Evolutionary conservation across 2,888 invertebrate species (phyloP), one percentile per base, ranked within the genome.

Genomic region (Catocala sponsa): DNA sequence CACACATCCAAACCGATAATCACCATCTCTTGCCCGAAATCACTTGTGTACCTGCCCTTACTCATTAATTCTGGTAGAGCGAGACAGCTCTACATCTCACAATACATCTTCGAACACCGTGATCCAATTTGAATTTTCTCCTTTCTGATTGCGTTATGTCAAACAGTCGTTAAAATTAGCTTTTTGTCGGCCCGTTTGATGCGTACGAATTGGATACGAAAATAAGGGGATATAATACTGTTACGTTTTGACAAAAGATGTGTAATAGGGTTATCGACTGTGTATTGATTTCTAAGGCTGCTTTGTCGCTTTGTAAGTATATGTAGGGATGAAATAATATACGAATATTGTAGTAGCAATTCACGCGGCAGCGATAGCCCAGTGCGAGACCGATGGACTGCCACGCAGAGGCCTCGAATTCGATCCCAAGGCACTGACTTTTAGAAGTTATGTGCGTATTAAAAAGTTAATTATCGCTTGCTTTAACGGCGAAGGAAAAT

Each of bases 111-210:
- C 74, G 76, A 70, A 65, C 87, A 86, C 86, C 86, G 81, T 85
- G 82, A 90, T 91, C 89, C 84, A 88, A 92, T 93, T 92, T 90
- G 85, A 87, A 86, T 89, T 87, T 88, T 86, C 85, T 73, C 83
- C 86, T 88, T 83, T 91, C 90, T 84, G 88, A 90, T 89, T 91
- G 84, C 80, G 87, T 90, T 90, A 88, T 83, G 85, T 91, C 89
- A 89, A 85, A 83, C 79, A 82, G 82, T 82, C 81, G 80, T 85
- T 81, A 65, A 76, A 84, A 82, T 86, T 88, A 86, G 85, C 83
- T 76, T 65, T 71, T 76, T 78, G 79, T 76, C 65, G 63, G 67
- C 74, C 80, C 68, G 72, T 78, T 80, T 78, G 78, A 68, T 70
- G 74, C 66, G 72, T 49, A 58, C 65, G 73, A 74, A 72, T 75